A percentile compares a stretch with the other conserved stretches of the same genome.
phyloP scores from a whole-genome alignment of 2,113 vertebrate species.

The Cepphus grylle region DNA sequence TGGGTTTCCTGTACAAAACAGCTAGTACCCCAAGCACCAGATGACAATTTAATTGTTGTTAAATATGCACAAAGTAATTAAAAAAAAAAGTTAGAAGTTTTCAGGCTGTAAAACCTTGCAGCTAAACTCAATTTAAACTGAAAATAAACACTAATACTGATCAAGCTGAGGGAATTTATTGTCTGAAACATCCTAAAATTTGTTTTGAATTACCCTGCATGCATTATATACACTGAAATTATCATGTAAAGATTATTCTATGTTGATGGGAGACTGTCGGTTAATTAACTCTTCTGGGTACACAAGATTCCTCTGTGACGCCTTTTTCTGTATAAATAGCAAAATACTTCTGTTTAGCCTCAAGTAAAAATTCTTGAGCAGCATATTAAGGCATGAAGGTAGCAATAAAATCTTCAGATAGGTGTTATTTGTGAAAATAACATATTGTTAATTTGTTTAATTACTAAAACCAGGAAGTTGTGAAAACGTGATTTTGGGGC shows the following conservation, averaged over 20 bases:
- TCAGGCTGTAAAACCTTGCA: neutral
- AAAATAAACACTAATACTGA: conserved; percentile 14
- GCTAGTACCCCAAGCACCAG: neutral
- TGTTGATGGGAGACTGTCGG: neutral
- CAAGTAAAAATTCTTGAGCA: neutral
- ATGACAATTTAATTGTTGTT: neutral
- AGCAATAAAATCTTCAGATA: neutral
- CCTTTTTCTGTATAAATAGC: neutral
- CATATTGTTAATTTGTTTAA: neutral
- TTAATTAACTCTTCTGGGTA: neutral
- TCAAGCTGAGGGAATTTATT: conserved; percentile 14
- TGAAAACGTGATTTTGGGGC: neutral
- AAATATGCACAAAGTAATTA: neutral
- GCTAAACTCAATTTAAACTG: conserved; percentile 28
- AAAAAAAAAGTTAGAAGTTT: neutral
- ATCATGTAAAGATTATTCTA: neutral
- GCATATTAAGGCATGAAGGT: neutral
- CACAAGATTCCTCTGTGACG: neutral
- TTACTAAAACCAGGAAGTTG: neutral
- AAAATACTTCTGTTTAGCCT: neutral
- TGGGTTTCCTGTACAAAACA: neutral
- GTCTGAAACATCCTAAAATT: conserved; percentile 18
- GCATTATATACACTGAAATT: neutral
- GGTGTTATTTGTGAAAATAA: neutral
- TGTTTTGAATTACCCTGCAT: conserved; percentile 20